Base-by-base conservation (phyloP, 2,888 invertebrate genomes). In the Andrena bucephala region DNA sequence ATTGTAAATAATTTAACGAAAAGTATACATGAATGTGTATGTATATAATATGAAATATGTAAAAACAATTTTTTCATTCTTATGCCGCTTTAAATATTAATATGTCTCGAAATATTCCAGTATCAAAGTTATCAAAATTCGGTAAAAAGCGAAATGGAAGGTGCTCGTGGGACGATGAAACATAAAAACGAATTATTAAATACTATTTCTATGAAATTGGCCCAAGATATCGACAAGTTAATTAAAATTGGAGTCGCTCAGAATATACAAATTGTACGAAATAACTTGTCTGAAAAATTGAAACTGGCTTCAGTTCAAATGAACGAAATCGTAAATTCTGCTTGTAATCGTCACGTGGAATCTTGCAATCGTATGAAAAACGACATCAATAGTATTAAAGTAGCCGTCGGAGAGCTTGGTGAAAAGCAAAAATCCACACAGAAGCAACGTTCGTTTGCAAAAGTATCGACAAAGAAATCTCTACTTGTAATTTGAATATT, bases 201-300 rank as follows among this genome's bases (percentile, higher is more conserved):
- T 50, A 80, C 85, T 8, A 82, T 88, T 36, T 89, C 89, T 6
- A 24, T 69, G 8, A 87, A 83, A 77, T 72, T 93, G 10, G 87
- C 89, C 8, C 79, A 90, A 13, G 89, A 88, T 77, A 90, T 93
- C 31, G 80, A 89, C 1, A 69, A 89, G 57, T 77, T 91, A 16
- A 85, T 92, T 29, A 81, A 92, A n/a, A 91, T 87, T 67, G 90
- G 89, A 77, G 89, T 93, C 27, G 86, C 89, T 8, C 89, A 90
- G 57, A 92, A 92, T 81, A 84, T 94, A 20, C 87, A 83, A 31
- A 42, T 54, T 5, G 71, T 92, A n/a, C 88, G 88, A 27, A 74
- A 89, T 10, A 83, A 88, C 54, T 81, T 90, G 10, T 84, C 85
- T 16, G 67, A 85, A 48, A 93, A 92, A 75, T 83, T 93, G 31